Base-by-base conservation (phyloP, 64 coral and sea anemone species). In the Orbicella faveolata region DNA sequence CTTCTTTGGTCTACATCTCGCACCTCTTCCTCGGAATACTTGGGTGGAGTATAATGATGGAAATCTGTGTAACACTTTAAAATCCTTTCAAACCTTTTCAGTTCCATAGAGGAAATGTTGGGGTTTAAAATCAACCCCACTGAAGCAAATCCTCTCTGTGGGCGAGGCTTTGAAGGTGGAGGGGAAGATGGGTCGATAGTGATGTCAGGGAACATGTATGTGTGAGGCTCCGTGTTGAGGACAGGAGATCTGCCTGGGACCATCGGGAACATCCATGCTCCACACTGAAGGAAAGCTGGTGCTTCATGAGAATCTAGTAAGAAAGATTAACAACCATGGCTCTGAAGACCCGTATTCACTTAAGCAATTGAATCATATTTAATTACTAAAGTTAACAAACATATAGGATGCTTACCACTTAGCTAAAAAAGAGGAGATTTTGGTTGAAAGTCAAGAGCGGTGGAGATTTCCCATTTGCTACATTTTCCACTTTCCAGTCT, bases 151-250 rank as follows among this genome's bases (percentile, higher is more conserved):
- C 88, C 91, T 87, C 51, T 86, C 18, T 87, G 87, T 17, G 93
- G 83, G 0, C 36, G 75, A 61, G 83, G 78, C 36, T 83, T 88
- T 69, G 78, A 64, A 36, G 77, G n/a, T 23, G 30, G 30, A 44
- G 90, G 62, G 33, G 90, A 88, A 52, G 75, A 83, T 7, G 77
- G 59, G 48, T 95, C 93, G 21, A 95, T 88, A 11, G 90, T 95
- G 19, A 95, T 95, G 69, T 95, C 93, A 9, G 96, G 96, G 77
- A 95, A 93, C 93, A 95, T 98, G 78, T 95, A 98, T 1, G 96
- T 98, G 85, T 95, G 94, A 52, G 90, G 90, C 77, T 98, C 96
- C 0, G 96, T 98, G 61, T 98, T 98, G 1, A 95, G 83, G 21
- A 95, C 93, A 74, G 96, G 96, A 13, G 94, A 95, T 62, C 91